Percentiles rank a stretch among this genome's conserved stretches.
Evolutionary conservation across 2,113 vertebrate species (phyloP).

Genomic region (Platichthys stellatus): DNA sequence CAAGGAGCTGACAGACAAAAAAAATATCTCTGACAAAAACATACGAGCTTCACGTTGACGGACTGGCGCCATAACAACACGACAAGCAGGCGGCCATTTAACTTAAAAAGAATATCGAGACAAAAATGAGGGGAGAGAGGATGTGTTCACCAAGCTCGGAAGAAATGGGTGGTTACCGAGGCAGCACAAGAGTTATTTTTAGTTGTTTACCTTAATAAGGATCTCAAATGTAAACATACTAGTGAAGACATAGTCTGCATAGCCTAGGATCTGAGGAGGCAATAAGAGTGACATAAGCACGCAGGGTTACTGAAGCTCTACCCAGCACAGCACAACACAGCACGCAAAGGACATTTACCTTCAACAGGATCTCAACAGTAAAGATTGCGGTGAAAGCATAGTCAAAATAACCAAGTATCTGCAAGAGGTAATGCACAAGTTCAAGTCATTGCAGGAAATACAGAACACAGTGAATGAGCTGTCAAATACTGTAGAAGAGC

Average conservation of each 20-base stretch:
- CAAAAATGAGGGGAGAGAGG: slow-evolving; percentile 73
- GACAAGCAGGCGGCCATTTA: slow-evolving; percentile 54
- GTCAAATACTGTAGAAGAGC: neutral
- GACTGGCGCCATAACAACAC: slow-evolving; percentile 76
- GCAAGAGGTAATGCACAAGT: slow-evolving; percentile 88
- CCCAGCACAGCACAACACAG: slow-evolving; percentile 68
- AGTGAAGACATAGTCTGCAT: slow-evolving; percentile 99
- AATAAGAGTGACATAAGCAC: slow-evolving; percentile 90
- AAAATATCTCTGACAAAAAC: slow-evolving; percentile 12
- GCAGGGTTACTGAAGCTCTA: slow-evolving; percentile 85
- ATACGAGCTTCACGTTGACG: slow-evolving; percentile 56
- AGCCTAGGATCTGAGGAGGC: slow-evolving; percentile 99
- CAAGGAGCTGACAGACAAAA: slow-evolving; percentile 53
- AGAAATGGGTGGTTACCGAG: slow-evolving; percentile 76
- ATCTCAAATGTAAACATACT: slow-evolving; percentile 99
- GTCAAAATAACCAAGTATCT: slow-evolving; percentile 99
- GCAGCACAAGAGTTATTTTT: slow-evolving; percentile 54
- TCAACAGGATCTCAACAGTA: slow-evolving; percentile 99
- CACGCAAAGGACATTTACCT: slow-evolving; percentile 88
- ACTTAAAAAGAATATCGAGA: slow-evolving; percentile 25
- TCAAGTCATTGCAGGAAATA: slow-evolving; percentile 54
- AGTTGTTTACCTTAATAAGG: slow-evolving; percentile 94
- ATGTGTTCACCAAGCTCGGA: slow-evolving; percentile 78
- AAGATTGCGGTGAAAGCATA: slow-evolving; percentile 99
- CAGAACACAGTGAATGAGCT: slow-evolving; percentile 36